Conservation (phyloP, 2,888 invertebrate species). For the Parasteatoda lunata region DNA sequence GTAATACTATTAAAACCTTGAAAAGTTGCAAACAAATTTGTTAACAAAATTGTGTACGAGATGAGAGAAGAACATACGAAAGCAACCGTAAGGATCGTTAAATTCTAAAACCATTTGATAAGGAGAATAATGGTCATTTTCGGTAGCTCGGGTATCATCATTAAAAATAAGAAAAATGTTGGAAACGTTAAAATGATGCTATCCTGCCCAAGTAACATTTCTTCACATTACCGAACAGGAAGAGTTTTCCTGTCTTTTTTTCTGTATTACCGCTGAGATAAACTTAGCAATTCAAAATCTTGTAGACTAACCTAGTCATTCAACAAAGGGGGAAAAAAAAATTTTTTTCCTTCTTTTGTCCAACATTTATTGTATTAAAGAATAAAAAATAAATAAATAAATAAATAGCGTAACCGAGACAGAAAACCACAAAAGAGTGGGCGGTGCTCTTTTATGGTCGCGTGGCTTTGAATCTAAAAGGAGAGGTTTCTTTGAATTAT, state of each 20-base stretch:
- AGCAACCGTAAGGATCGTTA: too few species aligned
- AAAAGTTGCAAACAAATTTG: too few species aligned
- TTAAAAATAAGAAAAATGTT: neutral
- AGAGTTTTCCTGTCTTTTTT: conserved; percentile 33
- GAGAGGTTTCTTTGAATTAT: conserved; percentile 23
- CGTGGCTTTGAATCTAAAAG: conserved; percentile 47
- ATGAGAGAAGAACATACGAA: too few species aligned
- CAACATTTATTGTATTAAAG: neutral
- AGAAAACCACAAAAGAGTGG: conserved; percentile 42
- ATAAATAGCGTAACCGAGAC: neutral
- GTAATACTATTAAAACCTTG: too few species aligned
- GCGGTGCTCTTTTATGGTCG: conserved; percentile 60
- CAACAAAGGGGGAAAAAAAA: neutral
- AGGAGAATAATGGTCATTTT: too few species aligned
- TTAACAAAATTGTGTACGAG: too few species aligned
- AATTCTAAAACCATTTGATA: too few species aligned
- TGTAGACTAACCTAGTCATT: neutral
- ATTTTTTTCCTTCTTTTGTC: neutral
- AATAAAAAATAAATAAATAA: neutral
- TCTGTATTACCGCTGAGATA: neutral
- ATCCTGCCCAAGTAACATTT: too few species aligned
- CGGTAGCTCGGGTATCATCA: neutral
- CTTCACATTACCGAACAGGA: conserved; percentile 42
- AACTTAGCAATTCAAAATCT: neutral
- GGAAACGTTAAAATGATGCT: neutral